Conservation (phyloP, 1,140 invertebrate species). For the Anoplophora glabripennis region DNA sequence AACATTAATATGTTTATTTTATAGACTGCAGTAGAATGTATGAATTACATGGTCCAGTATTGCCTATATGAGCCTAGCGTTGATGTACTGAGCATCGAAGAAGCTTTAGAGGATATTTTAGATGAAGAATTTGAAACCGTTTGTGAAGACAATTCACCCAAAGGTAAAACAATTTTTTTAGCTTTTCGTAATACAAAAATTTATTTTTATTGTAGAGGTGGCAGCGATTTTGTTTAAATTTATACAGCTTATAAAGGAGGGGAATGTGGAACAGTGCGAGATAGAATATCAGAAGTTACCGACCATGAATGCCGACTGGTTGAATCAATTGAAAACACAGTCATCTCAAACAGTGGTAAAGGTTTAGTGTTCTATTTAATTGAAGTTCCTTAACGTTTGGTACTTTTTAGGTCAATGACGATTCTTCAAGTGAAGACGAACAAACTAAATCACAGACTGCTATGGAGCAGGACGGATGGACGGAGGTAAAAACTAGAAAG, state of each 20-base stretch:
- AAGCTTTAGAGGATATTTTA: constrained; percentile 61
- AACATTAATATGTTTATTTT: constrained; percentile 21
- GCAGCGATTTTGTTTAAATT: constrained; percentile 51
- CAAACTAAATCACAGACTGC: constrained; percentile 40
- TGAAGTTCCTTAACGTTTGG: constrained; percentile 10
- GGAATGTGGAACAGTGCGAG: constrained; percentile 44
- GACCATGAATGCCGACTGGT: constrained; percentile 22
- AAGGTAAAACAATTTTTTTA: constrained; percentile 31
- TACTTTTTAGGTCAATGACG: constrained; percentile 23
- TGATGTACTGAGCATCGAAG: constrained; percentile 55
- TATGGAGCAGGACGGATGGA: constrained; percentile 60
- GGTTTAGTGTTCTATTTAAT: background rate
- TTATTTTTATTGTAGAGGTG: constrained; percentile 46
- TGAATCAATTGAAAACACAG: constrained; percentile 23
- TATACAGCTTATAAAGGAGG: constrained; percentile 46
- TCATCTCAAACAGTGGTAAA: constrained; percentile 26
- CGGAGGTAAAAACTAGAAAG: constrained; percentile 54
- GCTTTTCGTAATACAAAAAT: constrained; percentile 1
- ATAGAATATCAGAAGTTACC: constrained; percentile 34
- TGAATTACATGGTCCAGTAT: constrained; percentile 58
- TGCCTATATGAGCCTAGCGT: constrained; percentile 57
- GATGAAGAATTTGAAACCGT: constrained; percentile 65
- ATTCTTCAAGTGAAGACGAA: constrained; percentile 44
- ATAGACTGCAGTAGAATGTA: constrained; percentile 58
- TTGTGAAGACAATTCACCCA: constrained; percentile 62